Evolutionary conservation across 2,113 vertebrate genomes (phyloP), one percentile per base, ranked within the genome.

Genomic region (Gopherus evgoodei): DNA sequence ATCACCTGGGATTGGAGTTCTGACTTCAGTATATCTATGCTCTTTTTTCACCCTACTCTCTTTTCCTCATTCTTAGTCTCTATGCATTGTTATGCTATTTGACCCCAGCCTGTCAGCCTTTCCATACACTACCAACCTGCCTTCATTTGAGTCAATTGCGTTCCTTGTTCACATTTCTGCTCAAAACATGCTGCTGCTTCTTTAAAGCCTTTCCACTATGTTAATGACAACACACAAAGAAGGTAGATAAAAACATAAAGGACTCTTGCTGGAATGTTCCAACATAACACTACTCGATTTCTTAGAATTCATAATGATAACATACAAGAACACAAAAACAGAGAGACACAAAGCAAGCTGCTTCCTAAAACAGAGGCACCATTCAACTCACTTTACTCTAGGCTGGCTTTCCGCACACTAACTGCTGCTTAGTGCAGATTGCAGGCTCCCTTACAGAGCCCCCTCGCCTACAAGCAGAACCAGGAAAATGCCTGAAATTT

Each of bases 131-230:
- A 76, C 17, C 16, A 88, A 75, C 72, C 53, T 62, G 0, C 84
- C 83, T 62, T 88, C 44, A 86, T 92, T 65, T 52, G 38, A 96
- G 81, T 84, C 83, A 49, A 14, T 86, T 14, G 38, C 57, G 56
- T 95, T 94, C 62, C 81, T 42, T 87, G 83, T 95, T 9, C 65
- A 79, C 88, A 65, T 49, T 96, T 93, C 65, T 56, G 24, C 89
- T 96, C 86, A 76, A 90, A 83, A 87, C 87, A 79, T 24, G 49
- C 89, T 86, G 78, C 85, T 95, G 19, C 96, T 95, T 97, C 93
- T 62, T 62, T 62, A 95, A 96, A 96, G 94, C 92, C 90, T 90
- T 81, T 62, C 59, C 13, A 31, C 31, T 62, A 62, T 35, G 12
- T 7, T 62, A 62, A 62, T 62, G 27, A 29, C 29, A 62, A 31